Base-by-base conservation (phyloP, 2,113 vertebrate species). In the Sorex araneus region DNA sequence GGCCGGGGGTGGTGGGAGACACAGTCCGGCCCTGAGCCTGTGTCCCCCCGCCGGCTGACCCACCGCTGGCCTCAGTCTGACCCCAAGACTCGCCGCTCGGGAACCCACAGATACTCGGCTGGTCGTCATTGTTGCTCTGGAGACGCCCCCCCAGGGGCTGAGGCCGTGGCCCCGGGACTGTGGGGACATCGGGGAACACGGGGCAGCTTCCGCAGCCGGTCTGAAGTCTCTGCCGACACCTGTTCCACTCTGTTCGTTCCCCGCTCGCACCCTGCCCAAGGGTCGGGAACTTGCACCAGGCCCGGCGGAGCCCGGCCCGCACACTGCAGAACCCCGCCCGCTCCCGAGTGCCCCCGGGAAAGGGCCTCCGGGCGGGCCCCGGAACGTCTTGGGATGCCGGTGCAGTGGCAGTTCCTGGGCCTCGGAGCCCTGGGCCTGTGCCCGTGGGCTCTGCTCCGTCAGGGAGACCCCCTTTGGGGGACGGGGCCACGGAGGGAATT, bases 41-140 rank as follows among this genome's bases (percentile, higher is more conserved):
- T 8, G 40, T n/a, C 60, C 79, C 54, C 34, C 10, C 13, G 4
- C 12, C 13, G 6, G 21, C 57, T 60, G 57, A 60, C 18, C 57
- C 18, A 19, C 19, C 57, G 2, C 36, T 2, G 15, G 15, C 60
- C 57, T 10, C 47, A 60, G 57, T 60, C 71, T 10, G 3, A 34
- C 64, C 16, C 28, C 69, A 54, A 43, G 92, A n/a, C 10, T 74
- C 36, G 23, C 28, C 47, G 0, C 64, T 6, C 1, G 7, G 69
- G 34, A 10, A 10, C 27, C 25, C n/a, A 30, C 1, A 21, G 45
- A 69, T 0, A 0, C 25, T 30, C 50, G 8, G 0, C 3, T 43
- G 19, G 1, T 28, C 30, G 0, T 4, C 3, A 9, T 47, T 45
- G 3, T 40, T 81, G 4, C 12, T 60, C 82, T 66, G 27, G 78